Evolutionary conservation across 1,140 invertebrate species (phyloP).

Genomic region (Neoseiulus cucumeris): DNA sequence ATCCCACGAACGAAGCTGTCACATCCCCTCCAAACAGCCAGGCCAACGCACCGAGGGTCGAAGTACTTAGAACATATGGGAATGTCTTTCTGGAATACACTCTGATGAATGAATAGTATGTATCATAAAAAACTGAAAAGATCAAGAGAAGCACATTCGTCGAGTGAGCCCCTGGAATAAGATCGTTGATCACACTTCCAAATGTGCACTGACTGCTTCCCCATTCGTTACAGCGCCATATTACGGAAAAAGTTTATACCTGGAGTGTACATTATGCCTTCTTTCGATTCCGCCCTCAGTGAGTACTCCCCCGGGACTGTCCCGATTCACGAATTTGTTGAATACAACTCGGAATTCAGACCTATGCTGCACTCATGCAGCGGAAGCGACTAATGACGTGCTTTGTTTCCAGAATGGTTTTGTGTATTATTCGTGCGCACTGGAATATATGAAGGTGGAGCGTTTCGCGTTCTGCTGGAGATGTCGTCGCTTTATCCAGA

Average conservation of each 20-base stretch:
- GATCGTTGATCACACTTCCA: too few species aligned
- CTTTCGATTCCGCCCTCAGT: conserved; percentile 5
- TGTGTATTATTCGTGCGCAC: not conserved
- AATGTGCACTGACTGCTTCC: not conserved
- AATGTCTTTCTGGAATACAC: conserved; percentile 5
- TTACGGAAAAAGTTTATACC: not conserved
- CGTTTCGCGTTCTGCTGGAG: not conserved
- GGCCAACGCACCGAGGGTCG: not conserved
- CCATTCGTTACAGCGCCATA: not conserved
- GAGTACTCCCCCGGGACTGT: not conserved
- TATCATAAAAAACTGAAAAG: too few species aligned
- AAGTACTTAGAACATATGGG: not conserved
- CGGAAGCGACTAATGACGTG: too few species aligned
- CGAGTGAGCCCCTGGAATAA: too few species aligned
- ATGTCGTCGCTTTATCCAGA: not conserved
- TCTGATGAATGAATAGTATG: conserved; percentile 9
- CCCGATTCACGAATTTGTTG: too few species aligned
- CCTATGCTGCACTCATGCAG: too few species aligned
- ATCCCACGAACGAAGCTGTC: too few species aligned
- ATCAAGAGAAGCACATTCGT: too few species aligned
- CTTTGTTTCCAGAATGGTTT: conserved; percentile 12
- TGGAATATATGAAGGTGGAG: not conserved
- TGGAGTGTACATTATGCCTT: conserved; percentile 4
- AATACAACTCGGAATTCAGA: too few species aligned
- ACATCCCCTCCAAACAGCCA: too few species aligned